Evolutionary conservation across 2,113 vertebrate genomes (phyloP), one percentile per base, ranked within the genome.

Genomic region (Brienomyrus longianalis): DNA sequence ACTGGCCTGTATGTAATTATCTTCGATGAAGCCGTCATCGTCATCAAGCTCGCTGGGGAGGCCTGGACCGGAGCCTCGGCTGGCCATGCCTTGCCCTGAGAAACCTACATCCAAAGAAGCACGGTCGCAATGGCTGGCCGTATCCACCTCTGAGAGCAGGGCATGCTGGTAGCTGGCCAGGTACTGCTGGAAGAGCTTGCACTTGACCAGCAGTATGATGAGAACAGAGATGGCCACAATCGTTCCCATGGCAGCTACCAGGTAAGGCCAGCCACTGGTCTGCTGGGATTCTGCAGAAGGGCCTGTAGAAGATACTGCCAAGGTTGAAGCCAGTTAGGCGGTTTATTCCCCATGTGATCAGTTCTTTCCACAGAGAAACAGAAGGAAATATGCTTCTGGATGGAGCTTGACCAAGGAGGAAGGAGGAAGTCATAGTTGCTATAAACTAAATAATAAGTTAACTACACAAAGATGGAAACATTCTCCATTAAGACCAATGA

Each of bases 1-100:
- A 0, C 94, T 95, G 51, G 97, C 93, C 93, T 97, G 97, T 92
- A 99, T 99, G 86, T 99, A 99, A 95, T 99, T 99, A 90, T 99
- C 98, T 93, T 99, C 98, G 0, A 99, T 99, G 95, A 98, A 99
- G 90, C 98, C 98, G 9, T 96, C 95, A 3, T 96, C 95, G 0
- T 99, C 97, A 0, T 98, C 97, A 88, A 92, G 47, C 56, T 88
- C 93, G 3, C 90, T 74, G 23, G 91, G 80, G 0, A 59, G 83
- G 48, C 5, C 85, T 86, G 13, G 74, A 15, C 80, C 56, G 5
- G 83, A 83, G 0, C 83, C 66, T 84, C 54, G 39, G 11, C 7
- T 0, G 15, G 54, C 74, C 62, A 90, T 91, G n/a, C 84, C 89
- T 0, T 54, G 90, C 45, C 31, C 89, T 0, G 94, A 93, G 74